Base-by-base conservation (phyloP, 2,888 invertebrate species). In the Aquatica leii region DNA sequence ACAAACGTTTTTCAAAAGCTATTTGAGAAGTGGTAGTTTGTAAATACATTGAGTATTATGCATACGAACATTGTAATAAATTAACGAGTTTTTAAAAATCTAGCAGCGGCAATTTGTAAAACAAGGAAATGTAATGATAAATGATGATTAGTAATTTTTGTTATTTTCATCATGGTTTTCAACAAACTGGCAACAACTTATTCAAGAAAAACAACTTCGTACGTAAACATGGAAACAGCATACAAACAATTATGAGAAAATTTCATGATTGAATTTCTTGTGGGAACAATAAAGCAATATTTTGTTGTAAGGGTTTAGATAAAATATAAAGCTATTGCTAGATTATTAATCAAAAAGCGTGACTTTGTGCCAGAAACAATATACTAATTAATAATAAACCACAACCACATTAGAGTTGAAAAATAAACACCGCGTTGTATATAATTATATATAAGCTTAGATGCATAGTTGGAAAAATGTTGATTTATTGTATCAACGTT, bases 341-440 rank as follows among this genome's bases (percentile, higher is more conserved):
- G 21, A 43, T 57, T 62, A 62, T 62, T 50, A 62, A 62, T 62
- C 62, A 62, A 46, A 18, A 18, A 48, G 24, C 58, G 53, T 62
- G 79, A 78, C 78, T 76, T 77, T 76, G 53, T 43, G 58, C 53
- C 50, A 62, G 52, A 59, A 63, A 59, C 59, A 63, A 63, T 63
- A 54, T 50, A 54, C 41, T 63, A 63, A 63, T 63, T 58, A 63
- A 63, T 63, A 63, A 63, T 53, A 57, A 57, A 34, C 46, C 24
- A 41, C 34, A 59, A 43, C 50, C 71, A 73, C 74, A 78, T 62
- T 59, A 63, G 15, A 54, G 31, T 53, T 35, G 43, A 59, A 80
- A 59, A 59, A 59, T 59, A 63, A 63, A 63, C 63, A 63, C 37
- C 35, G 40, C 11, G 41, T 59, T 59, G 59, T 54, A 46, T 63